Base-by-base conservation (phyloP, 2,113 vertebrate genomes). In the Nycticryphes semicollaris region DNA sequence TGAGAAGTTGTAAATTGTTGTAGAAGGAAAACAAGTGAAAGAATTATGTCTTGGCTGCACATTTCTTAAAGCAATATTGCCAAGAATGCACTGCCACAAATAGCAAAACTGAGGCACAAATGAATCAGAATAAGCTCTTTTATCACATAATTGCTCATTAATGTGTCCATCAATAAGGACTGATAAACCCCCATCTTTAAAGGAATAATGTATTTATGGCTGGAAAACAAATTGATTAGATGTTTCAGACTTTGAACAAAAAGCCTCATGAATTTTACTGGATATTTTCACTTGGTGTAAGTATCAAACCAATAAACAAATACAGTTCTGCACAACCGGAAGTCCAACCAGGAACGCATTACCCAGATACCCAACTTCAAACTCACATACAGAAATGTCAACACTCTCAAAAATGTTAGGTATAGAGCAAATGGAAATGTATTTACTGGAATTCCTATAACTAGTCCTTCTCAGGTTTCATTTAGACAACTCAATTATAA, bases 171-270 rank as follows among this genome's bases (percentile, higher is more conserved):
- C 57, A 45, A 14, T 41, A 76, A 35, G 14, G 7, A 79, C 4
- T 0, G 3, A 39, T 0, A 67, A 31, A 88, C 9, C 1, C 8
- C 14, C 14, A 14, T 23, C 20, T 51, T 80, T 54, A 68, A 79
- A 68, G 16, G 23, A 66, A 79, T 37, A 54, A 53, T 5, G 3
- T 67, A 45, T 45, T 82, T 56, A 31, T 86, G 87, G 24, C 22
- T 76, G 43, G 86, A 70, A 25, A 41, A 6, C 13, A 50, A 11
- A 35, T 8, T 48, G n/a, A 75, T 31, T 28, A 56, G 10, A 62
- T 45, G 22, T 27, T 48, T 56, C 45, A 28, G 22, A 39, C 33
- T 79, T 41, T 1, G 64, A 54, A 67, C 16, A 79, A 75, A 75
- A 63, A 59, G 22, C 6, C 6, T 64, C 17, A 80, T 18, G 35